Percentiles rank a stretch among this genome's conserved stretches.
phyloP scores from a whole-genome alignment of 2,888 invertebrate species.

The Himalopsyche japonica region DNA sequence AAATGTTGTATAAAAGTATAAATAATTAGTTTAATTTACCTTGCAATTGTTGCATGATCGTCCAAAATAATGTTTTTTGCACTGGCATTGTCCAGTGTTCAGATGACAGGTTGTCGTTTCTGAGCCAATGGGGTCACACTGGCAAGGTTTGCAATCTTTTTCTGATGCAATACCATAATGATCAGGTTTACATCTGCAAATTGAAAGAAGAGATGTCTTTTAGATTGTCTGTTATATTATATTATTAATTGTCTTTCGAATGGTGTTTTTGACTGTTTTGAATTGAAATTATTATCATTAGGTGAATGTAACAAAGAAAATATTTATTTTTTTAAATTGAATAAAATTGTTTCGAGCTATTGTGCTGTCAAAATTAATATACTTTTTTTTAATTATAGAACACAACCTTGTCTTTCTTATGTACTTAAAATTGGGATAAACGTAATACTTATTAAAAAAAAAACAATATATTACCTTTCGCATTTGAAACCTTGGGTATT shows the following conservation, averaged over 20 bases:
- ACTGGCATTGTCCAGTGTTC: slow-evolving; percentile 74
- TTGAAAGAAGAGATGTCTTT: background rate
- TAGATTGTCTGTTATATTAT: background rate
- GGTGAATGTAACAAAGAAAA: too few relatives aligned
- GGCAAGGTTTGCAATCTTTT: slow-evolving; percentile 71
- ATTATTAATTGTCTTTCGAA: too few relatives aligned
- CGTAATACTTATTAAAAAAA: too few relatives aligned
- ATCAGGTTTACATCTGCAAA: slow-evolving; percentile 59
- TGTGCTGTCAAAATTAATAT: too few relatives aligned
- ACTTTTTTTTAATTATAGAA: too few relatives aligned
- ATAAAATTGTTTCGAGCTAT: too few relatives aligned
- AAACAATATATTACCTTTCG: too few relatives aligned
- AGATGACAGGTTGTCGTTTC: slow-evolving; percentile 70
- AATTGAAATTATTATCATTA: too few relatives aligned
- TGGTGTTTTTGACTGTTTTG: too few relatives aligned
- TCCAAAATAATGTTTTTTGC: slow-evolving; percentile 71
- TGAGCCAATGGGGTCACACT: slow-evolving; percentile 75
- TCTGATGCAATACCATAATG: slow-evolving; percentile 67
- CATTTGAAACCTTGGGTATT: slow-evolving; percentile 69
- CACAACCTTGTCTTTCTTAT: too few relatives aligned
- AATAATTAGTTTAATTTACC: slow-evolving; percentile 46
- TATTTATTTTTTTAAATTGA: too few relatives aligned
- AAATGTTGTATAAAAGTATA: background rate
- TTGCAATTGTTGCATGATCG: slow-evolving; percentile 72
- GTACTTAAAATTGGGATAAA: too few relatives aligned